phyloP scores from a whole-genome alignment of 2,797 vertebrate species.

The Leptatherina wallacei region DNA sequence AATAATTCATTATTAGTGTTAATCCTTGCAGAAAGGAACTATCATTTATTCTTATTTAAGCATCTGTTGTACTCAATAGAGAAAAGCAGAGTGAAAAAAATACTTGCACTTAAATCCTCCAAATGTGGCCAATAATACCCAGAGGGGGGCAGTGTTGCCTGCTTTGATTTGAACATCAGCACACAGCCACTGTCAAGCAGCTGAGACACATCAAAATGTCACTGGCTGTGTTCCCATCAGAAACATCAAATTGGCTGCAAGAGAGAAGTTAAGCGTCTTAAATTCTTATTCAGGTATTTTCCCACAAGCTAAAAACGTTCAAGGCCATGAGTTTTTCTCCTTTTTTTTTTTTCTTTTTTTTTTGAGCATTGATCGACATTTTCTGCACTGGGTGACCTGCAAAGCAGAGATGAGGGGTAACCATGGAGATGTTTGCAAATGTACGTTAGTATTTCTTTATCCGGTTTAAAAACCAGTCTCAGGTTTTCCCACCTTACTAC shows the following conservation, averaged over 20 bases:
- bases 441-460: background rate
- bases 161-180: background rate
- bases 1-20: background rate
- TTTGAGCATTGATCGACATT: conserved; percentile 1
- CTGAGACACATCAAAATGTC: conserved; percentile 49
- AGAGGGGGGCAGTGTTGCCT: conserved; percentile 73
- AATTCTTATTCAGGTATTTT: conserved; percentile 52
- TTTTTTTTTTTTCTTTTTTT: conserved; percentile 7
- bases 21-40: background rate
- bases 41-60: background rate
- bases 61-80: background rate
- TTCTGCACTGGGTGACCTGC: background rate
- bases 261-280: conserved; percentile 23
- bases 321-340: background rate
- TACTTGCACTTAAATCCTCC: background rate
- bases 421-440: background rate
- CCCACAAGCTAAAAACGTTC: conserved; percentile 28
- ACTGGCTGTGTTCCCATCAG: conserved; percentile 34
- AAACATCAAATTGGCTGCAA: conserved; percentile 36
- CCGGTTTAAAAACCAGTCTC: background rate
- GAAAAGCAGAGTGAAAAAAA: background rate
- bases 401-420: conserved; percentile 3
- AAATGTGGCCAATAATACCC: conserved; percentile 32
- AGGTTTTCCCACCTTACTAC: background rate
- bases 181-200: conserved; percentile 26